A percentile compares a stretch with the other conserved stretches of the same genome.
Evolutionary conservation across 2,888 invertebrate species (phyloP).

Genomic region (Muscina levida): DNA sequence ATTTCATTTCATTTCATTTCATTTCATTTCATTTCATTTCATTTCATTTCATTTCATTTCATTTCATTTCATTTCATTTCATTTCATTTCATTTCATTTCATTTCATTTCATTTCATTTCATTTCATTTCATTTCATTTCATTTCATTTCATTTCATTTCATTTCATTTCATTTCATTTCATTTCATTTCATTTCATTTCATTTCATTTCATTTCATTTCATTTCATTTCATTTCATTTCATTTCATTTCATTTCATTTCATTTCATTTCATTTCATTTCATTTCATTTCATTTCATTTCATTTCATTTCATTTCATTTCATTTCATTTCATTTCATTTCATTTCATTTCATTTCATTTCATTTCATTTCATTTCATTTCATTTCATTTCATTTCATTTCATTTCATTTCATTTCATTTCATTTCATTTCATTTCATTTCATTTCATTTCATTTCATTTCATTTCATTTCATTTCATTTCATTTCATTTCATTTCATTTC

Average conservation of each 20-base stretch:
- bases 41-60: background rate
- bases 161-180: no score
- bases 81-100: no score
- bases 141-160: no score
- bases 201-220: no score
- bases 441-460: background rate
- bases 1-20: background rate
- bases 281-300: background rate
- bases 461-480: background rate
- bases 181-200: no score
- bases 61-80: no score
- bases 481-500: background rate
- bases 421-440: background rate
- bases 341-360: background rate
- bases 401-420: conserved; percentile 2
- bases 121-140: no score
- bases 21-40: background rate
- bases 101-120: no score
- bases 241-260: no score
- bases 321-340: background rate
- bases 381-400: background rate
- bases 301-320: background rate
- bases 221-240: no score
- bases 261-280: background rate
- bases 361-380: background rate